phyloP scores from a whole-genome alignment of 2,113 vertebrate species.

The Pollimyrus isidori region DNA sequence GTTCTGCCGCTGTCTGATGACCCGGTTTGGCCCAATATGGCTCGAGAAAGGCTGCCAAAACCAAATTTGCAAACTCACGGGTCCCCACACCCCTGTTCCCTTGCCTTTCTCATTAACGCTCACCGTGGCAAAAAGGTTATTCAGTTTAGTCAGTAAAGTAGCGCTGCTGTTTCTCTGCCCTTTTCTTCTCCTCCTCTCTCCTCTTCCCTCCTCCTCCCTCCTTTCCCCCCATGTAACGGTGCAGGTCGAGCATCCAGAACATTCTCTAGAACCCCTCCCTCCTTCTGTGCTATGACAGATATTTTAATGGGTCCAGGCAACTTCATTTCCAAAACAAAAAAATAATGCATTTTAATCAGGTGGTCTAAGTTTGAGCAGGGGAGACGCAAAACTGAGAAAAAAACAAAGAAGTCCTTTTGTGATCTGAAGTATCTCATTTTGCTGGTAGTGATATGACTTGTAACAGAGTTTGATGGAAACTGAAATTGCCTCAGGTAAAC shows the following conservation, averaged over 20 bases:
- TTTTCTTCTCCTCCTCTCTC: neutral
- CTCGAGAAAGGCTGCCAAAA: constrained; percentile 2
- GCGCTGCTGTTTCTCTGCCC: neutral
- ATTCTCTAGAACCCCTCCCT: neutral
- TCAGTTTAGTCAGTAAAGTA: neutral
- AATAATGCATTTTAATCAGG: neutral
- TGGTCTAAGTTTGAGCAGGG: neutral
- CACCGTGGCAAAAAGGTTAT: constrained; percentile 15
- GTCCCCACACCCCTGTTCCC: neutral
- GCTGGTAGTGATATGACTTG: neutral
- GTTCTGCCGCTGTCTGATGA: neutral
- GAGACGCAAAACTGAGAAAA: neutral
- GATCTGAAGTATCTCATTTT: neutral
- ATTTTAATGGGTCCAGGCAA: neutral
- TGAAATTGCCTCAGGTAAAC: neutral
- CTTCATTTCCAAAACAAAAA: neutral
- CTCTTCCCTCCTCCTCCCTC: neutral
- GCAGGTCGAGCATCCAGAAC: neutral
- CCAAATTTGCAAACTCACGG: constrained; percentile 12
- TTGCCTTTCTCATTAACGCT: constrained; percentile 20
- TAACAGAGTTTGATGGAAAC: neutral
- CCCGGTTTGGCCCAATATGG: neutral
- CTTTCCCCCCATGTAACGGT: neutral
- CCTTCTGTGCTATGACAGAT: neutral
- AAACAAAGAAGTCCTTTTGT: neutral